Evolutionary conservation across 2,888 invertebrate species (phyloP).

Genomic region (Tortricodes alternella): DNA sequence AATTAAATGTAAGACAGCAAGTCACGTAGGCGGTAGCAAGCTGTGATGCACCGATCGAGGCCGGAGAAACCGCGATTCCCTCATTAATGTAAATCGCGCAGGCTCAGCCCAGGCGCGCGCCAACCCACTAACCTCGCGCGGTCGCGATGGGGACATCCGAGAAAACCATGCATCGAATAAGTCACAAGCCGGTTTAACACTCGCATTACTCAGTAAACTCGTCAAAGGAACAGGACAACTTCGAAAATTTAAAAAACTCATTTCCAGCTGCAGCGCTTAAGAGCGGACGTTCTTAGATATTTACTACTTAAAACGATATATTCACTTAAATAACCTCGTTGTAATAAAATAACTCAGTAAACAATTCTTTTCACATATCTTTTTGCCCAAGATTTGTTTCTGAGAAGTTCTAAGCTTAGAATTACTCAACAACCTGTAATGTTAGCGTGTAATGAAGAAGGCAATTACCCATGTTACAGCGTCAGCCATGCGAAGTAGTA

Average conservation of each 20-base stretch:
- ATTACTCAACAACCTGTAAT: constrained; percentile 49
- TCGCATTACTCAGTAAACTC: constrained; percentile 25
- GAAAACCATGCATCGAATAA: constrained; percentile 38
- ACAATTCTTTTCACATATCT: constrained; percentile 4
- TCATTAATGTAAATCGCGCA: constrained; percentile 72
- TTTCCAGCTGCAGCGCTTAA: too few relatives aligned
- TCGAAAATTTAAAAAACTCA: too few relatives aligned
- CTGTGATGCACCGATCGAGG: constrained; percentile 58
- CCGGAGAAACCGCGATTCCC: constrained; percentile 70
- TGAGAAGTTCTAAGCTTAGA: constrained; percentile 37
- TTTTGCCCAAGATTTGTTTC: constrained; percentile 19
- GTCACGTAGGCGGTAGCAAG: constrained; percentile 59
- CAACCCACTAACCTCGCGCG: constrained; percentile 74
- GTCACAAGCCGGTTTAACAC: constrained; percentile 34
- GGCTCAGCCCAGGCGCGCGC: constrained; percentile 48
- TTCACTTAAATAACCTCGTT: not conserved
- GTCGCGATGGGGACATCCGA: constrained; percentile 54
- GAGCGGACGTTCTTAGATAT: too few relatives aligned
- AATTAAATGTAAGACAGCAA: constrained; percentile 50
- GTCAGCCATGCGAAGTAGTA: constrained; percentile 51
- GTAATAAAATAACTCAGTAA: constrained; percentile 10
- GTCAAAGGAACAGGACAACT: not conserved
- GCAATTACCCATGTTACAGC: constrained; percentile 51
- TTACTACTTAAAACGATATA: not conserved
- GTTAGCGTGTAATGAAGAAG: constrained; percentile 51